A percentile compares a stretch with the other conserved stretches of the same genome.
Conservation (phyloP, 2,888 invertebrate genomes). For the Tetanocera ferruginea region DNA sequence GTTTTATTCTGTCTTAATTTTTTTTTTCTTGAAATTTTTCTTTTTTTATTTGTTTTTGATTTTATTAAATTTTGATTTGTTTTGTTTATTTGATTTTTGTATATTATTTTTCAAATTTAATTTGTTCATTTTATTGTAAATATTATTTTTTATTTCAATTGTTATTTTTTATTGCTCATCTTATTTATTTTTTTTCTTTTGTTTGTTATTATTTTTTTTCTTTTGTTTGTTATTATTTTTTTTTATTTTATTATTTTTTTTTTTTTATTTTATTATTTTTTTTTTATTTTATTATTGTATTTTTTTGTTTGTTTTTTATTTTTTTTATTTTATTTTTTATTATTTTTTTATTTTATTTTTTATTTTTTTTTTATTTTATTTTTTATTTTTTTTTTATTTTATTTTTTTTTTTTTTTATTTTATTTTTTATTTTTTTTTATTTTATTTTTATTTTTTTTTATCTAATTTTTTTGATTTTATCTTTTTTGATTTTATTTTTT, state of each 20-base stretch:
- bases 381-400: constrained; percentile 19
- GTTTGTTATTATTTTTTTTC: background rate
- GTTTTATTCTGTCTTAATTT: background rate
- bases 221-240: background rate
- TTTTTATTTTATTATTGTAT: background rate
- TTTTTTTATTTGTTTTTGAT: too few species aligned
- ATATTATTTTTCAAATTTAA: background rate
- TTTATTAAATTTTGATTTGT: too few species aligned
- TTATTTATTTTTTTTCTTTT: background rate
- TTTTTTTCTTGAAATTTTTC: background rate
- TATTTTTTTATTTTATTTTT: background rate
- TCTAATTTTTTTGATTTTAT: constrained; percentile 3
- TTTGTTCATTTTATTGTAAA: background rate
- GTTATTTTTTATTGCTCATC: background rate
- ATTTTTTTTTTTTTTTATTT: background rate
- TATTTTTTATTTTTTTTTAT: constrained; percentile 11
- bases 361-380: background rate
- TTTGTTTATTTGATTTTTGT: too few species aligned
- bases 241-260: background rate
- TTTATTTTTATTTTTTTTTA: constrained; percentile 14
- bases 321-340: background rate
- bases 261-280: background rate
- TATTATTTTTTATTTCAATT: background rate
- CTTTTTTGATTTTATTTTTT: constrained; percentile 25
- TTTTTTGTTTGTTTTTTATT: background rate